phyloP scores from a whole-genome alignment of 2,113 vertebrate species.

The Nerophis ophidion region DNA sequence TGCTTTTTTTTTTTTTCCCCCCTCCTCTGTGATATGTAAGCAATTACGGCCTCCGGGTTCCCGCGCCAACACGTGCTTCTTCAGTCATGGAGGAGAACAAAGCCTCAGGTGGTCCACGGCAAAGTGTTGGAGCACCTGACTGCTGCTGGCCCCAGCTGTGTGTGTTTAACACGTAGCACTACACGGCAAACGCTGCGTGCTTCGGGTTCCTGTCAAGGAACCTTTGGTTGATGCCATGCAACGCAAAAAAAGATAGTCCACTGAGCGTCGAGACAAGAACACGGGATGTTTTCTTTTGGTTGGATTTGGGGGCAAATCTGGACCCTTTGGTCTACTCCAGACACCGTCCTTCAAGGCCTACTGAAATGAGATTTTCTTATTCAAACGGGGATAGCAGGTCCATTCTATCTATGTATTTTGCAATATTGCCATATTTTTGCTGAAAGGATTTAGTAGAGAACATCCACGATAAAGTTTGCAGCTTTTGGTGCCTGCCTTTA shows the following conservation, averaged over 20 bases:
- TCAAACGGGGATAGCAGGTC: too few species aligned
- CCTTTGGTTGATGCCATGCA: background rate
- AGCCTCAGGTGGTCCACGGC: slow-evolving; percentile 40
- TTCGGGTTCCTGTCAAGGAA: background rate
- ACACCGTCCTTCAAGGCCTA: too few species aligned
- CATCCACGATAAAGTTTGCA: too few species aligned
- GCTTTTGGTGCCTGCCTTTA: too few species aligned
- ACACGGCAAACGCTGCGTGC: background rate
- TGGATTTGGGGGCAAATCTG: too few species aligned
- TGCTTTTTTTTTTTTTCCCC: background rate
- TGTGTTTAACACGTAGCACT: slow-evolving; percentile 3
- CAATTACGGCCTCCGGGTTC: slow-evolving; percentile 29
- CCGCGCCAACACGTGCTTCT: slow-evolving; percentile 31
- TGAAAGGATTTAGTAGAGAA: too few species aligned
- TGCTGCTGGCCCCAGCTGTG: slow-evolving; percentile 9
- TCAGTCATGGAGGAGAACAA: slow-evolving; percentile 43
- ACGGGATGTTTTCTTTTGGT: too few species aligned
- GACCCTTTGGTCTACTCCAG: too few species aligned
- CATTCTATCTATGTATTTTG: too few species aligned
- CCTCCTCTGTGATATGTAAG: slow-evolving; percentile 29
- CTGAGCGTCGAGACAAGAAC: too few species aligned
- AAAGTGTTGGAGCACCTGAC: slow-evolving; percentile 21
- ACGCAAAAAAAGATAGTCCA: background rate
- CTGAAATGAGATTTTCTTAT: too few species aligned
- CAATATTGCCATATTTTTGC: too few species aligned